A percentile compares a stretch with the other conserved stretches of the same genome.
These are phyloP conservation scores for Coracopsis vasa DNA, from an alignment of 2,113 vertebrate species.

Conservation along the genomic window DNA sequence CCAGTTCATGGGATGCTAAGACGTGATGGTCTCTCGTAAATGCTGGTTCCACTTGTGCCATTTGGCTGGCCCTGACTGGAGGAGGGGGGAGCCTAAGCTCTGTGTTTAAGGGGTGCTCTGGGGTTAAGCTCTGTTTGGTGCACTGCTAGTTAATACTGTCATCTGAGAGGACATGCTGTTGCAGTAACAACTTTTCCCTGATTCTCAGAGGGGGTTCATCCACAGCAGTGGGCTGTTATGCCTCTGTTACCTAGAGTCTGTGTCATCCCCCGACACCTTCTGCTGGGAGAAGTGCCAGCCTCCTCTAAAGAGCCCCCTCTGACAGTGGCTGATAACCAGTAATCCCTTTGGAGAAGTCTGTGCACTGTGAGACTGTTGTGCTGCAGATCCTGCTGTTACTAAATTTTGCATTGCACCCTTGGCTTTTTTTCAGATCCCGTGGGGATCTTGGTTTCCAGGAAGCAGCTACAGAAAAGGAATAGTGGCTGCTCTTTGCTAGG, in stretches of 20 bases:
- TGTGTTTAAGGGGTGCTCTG: neutral
- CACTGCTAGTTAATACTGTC: neutral
- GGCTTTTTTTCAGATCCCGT: neutral
- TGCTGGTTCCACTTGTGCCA: neutral
- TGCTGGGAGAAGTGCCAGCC: neutral
- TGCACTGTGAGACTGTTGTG: neutral
- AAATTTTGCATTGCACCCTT: slow-evolving; percentile 28
- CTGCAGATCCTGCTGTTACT: neutral
- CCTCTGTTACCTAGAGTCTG: neutral
- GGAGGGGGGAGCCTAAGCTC: neutral
- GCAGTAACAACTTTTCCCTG: neutral
- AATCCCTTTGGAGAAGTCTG: neutral
- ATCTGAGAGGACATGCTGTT: neutral
- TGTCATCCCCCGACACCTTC: neutral
- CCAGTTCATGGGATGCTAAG: neutral
- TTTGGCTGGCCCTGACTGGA: neutral
- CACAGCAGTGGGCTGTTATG: neutral
- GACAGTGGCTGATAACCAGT: slow-evolving; percentile 18
- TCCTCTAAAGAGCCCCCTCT: neutral
- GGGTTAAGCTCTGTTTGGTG: neutral
- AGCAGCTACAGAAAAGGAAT: neutral
- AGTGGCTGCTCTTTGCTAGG: neutral
- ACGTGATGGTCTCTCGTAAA: neutral
- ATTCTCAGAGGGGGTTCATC: neutral
- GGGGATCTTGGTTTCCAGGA: neutral